phyloP scores from a whole-genome alignment of 2,797 vertebrate species.

The Aldrovandia affinis region DNA sequence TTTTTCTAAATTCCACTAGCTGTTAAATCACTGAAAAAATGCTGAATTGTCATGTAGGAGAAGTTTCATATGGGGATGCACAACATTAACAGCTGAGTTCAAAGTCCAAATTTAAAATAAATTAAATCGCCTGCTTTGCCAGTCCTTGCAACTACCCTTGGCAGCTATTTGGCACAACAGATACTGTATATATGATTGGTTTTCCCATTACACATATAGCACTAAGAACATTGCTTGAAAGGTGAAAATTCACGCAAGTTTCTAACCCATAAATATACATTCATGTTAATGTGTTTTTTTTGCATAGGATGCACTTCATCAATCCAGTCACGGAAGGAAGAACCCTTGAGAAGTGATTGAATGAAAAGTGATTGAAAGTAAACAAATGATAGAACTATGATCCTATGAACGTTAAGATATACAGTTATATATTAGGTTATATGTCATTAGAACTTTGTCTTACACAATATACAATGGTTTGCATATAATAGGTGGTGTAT shows the following conservation, averaged over 20 bases:
- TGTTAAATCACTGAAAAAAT: slow-evolving; percentile 2
- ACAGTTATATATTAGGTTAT: background rate
- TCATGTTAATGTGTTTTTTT: slow-evolving; percentile 48
- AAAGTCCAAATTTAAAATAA: slow-evolving; percentile 18
- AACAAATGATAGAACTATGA: background rate
- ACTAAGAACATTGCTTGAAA: background rate
- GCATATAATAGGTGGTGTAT: background rate
- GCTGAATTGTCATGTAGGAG: background rate
- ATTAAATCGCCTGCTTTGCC: slow-evolving; percentile 12
- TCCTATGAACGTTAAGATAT: background rate
- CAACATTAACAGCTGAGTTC: background rate
- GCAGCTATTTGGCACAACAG: slow-evolving; percentile 49
- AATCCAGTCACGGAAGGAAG: slow-evolving; percentile 35
- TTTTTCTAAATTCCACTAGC: background rate
- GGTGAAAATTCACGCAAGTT: background rate
- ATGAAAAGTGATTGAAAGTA: background rate
- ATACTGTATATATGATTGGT: background rate
- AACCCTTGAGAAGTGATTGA: background rate
- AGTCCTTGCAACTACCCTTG: slow-evolving; percentile 36
- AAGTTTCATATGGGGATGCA: background rate
- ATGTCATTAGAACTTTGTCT: background rate
- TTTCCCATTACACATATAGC: background rate
- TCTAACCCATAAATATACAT: slow-evolving; percentile 45
- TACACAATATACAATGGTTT: background rate
- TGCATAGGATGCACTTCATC: slow-evolving; percentile 57